Evolutionary conservation across 1,140 invertebrate species (phyloP), one percentile per base, ranked within the genome.

Genomic region (Drosophila micromelanica): DNA sequence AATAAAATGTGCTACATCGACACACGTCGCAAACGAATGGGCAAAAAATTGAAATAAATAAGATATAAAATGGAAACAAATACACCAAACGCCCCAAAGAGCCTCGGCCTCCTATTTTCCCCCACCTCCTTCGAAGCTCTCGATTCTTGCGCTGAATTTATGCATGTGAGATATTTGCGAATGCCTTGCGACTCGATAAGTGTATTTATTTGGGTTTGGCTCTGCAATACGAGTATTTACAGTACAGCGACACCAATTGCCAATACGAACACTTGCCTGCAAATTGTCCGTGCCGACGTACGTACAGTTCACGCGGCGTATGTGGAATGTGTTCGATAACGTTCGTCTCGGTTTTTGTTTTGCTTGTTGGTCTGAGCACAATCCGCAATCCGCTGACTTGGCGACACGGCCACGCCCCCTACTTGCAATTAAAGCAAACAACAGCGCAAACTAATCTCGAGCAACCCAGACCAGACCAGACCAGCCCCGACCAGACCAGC

Each of bases 41-140:
- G 76, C 70, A 82, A 82, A 79, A 81, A 86, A 87, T 87, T 87
- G 82, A 86, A 86, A 86, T 86, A 87, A 86, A 86, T 87, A 86
- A 86, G 81, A 86, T 86, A 87, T 86, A 87, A 86, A 86, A 78
- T 65, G 62, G 67, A 70, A 63, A 73, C 62, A 75, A 75, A 70
- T 64, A 55, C 64, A 67, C 55, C 52, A 51, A 71, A 49, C 56
- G 56, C 37, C 62, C 71, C 52, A 49, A 60, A 59, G 40, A 42
- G 12, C 38, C 23, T 13, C n/a, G 0, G 5, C 51, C 37, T 20
- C 20, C 48, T 17, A 1, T 17, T 12, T n/a, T 5, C 2, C 9
- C n/a, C 9, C 11, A 46, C 32, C 9, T 9, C 30, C 30, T 27
- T 2, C 23, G 27, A 35, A 35, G 32, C 8, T 4, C 38, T 57